These are phyloP conservation scores for Poeciliopsis occidentalis DNA, from an alignment of 2,113 vertebrate genomes.

Conservation along the genomic window DNA sequence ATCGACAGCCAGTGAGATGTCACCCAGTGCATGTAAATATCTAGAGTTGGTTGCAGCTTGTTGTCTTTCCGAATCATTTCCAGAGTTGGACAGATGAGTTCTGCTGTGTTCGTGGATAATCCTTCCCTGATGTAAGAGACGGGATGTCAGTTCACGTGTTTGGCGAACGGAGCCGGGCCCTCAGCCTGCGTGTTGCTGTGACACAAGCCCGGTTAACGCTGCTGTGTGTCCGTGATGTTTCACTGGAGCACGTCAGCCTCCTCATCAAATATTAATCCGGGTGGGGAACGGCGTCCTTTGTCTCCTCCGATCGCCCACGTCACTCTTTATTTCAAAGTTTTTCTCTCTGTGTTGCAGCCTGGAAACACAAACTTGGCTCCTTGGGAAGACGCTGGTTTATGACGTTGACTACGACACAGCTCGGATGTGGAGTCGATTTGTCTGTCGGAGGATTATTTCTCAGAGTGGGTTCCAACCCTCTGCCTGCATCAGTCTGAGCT, in stretches of 20 bases:
- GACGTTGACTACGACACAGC: neutral
- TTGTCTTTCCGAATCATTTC: too few relatives aligned
- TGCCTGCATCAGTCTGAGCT: conserved; percentile 43
- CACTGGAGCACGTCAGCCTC: conserved; percentile 52
- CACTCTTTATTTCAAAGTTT: neutral
- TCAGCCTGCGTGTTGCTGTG: neutral
- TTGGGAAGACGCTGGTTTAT: neutral
- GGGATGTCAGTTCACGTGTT: conserved; percentile 1
- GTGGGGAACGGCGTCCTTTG: conserved; percentile 48
- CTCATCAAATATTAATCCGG: conserved; percentile 65
- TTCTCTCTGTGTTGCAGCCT: conserved; percentile 7
- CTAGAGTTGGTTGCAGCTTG: too few relatives aligned
- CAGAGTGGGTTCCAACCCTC: conserved; percentile 18
- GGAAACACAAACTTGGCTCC: conserved; percentile 1
- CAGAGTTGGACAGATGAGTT: too few relatives aligned
- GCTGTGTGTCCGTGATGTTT: conserved; percentile 52
- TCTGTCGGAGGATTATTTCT: neutral
- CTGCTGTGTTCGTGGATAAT: conserved; percentile 1
- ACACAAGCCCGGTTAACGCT: conserved; percentile 34
- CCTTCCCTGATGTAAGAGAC: conserved; percentile 31
- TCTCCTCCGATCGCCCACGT: neutral
- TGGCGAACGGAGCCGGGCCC: neutral
- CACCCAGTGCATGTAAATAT: too few relatives aligned
- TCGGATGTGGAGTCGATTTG: neutral
- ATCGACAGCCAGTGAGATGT: too few relatives aligned